phyloP scores from a whole-genome alignment of 2,113 vertebrate species.

The Lota lota region DNA sequence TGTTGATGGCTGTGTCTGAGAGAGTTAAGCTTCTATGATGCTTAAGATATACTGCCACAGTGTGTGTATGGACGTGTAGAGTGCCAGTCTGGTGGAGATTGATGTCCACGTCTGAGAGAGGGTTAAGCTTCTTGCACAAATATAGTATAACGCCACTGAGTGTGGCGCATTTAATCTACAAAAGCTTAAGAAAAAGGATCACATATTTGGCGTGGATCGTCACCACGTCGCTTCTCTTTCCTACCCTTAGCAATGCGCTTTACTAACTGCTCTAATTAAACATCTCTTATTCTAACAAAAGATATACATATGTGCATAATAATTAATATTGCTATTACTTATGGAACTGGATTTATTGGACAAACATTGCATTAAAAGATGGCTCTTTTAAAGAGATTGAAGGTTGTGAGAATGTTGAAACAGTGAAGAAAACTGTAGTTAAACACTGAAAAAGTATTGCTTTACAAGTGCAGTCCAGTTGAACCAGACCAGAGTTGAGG shows the following conservation, averaged over 20 bases:
- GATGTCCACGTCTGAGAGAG: no score
- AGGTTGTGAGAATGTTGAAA: conserved; percentile 15
- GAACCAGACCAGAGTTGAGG: neutral
- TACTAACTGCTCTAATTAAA: conserved; percentile 22
- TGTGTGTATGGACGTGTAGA: no score
- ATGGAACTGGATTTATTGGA: conserved; percentile 41
- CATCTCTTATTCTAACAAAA: conserved; percentile 45
- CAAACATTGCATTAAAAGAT: conserved; percentile 11
- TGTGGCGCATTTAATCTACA: conserved; percentile 12
- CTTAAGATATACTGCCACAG: no score
- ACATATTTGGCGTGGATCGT: no score
- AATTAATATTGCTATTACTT: conserved; percentile 17
- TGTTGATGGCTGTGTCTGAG: no score
- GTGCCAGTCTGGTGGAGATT: no score
- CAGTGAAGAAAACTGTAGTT: conserved; percentile 24
- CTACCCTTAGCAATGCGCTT: conserved; percentile 28
- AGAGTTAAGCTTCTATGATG: no score
- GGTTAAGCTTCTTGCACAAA: no score
- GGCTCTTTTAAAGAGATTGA: neutral
- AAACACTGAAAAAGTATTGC: conserved; percentile 16
- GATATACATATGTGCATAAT: conserved; percentile 25
- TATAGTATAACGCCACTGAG: no score
- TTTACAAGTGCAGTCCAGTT: conserved; percentile 5
- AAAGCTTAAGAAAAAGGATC: conserved; percentile 25
- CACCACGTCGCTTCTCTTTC: no score